phyloP scores from a whole-genome alignment of 2,797 vertebrate species.

The Morelia viridis region DNA sequence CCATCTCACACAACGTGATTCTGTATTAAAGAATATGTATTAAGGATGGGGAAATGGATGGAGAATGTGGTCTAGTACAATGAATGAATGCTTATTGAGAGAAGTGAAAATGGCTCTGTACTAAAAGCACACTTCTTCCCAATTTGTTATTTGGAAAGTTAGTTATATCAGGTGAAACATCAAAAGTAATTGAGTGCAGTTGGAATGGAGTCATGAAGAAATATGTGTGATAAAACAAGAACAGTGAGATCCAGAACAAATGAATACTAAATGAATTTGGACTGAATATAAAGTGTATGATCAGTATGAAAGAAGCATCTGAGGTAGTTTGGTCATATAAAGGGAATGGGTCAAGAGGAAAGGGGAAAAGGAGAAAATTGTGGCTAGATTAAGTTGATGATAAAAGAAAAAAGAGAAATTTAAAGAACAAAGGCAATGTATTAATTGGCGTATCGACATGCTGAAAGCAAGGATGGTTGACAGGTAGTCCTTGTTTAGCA shows the following conservation, averaged over 20 bases:
- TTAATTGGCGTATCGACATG: neutral
- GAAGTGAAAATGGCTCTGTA: neutral
- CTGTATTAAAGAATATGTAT: neutral
- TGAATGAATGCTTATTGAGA: neutral
- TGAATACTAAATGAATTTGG: neutral
- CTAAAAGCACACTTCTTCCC: no score
- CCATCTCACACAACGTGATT: no score
- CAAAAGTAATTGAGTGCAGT: neutral
- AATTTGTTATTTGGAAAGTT: neutral
- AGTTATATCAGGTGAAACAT: neutral
- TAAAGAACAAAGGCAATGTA: neutral
- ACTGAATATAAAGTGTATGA: neutral
- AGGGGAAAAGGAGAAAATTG: neutral
- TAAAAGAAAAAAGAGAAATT: neutral
- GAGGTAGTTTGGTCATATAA: neutral
- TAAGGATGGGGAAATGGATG: neutral
- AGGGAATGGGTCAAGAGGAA: neutral
- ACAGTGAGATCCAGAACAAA: neutral
- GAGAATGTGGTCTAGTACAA: neutral
- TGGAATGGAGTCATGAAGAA: neutral
- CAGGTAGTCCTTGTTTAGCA: neutral
- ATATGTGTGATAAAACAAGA: neutral
- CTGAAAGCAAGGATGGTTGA: neutral
- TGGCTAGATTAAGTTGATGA: neutral
- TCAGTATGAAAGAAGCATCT: neutral